These are phyloP conservation scores for Ornithoptera alexandrae DNA, from an alignment of 2,888 invertebrate genomes.

Conservation along the genomic window DNA sequence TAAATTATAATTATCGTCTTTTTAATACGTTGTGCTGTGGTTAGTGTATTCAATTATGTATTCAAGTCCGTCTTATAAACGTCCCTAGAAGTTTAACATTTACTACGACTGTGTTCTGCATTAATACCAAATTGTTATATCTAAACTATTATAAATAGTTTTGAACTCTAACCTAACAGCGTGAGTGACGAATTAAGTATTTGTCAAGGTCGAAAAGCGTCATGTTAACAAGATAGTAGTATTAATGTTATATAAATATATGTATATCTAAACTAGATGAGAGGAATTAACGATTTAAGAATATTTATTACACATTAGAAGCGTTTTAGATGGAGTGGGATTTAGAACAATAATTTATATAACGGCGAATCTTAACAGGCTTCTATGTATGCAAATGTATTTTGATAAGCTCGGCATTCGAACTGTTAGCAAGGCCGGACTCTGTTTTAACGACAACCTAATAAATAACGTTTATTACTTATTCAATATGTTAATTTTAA, in stretches of 20 bases:
- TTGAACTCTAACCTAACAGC: slow-evolving; percentile 57
- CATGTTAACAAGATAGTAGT: slow-evolving; percentile 40
- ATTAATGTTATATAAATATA: not conserved
- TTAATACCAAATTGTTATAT: slow-evolving; percentile 46
- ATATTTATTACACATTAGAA: slow-evolving; percentile 8
- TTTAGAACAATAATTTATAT: slow-evolving; percentile 36
- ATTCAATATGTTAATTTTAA: slow-evolving; percentile 46
- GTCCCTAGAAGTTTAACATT: slow-evolving; percentile 16
- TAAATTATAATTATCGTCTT: not conserved
- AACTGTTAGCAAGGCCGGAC: slow-evolving; percentile 49
- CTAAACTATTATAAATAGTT: slow-evolving; percentile 58
- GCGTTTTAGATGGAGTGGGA: slow-evolving; percentile 11
- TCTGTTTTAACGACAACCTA: slow-evolving; percentile 48
- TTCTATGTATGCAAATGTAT: slow-evolving; percentile 36
- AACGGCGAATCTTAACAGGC: slow-evolving; percentile 35
- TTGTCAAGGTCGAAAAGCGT: slow-evolving; percentile 55
- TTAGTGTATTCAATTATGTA: not conserved
- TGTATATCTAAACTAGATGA: slow-evolving; percentile 5
- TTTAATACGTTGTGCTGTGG: not conserved
- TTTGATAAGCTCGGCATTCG: slow-evolving; percentile 35
- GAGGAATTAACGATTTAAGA: not conserved
- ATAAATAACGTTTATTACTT: slow-evolving; percentile 47
- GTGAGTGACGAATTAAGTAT: slow-evolving; percentile 40
- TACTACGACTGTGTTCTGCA: slow-evolving; percentile 27
- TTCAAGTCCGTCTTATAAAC: not conserved